These are phyloP conservation scores for Geophilus truncorum DNA, from an alignment of 2,888 invertebrate genomes.

Conservation along the genomic window DNA sequence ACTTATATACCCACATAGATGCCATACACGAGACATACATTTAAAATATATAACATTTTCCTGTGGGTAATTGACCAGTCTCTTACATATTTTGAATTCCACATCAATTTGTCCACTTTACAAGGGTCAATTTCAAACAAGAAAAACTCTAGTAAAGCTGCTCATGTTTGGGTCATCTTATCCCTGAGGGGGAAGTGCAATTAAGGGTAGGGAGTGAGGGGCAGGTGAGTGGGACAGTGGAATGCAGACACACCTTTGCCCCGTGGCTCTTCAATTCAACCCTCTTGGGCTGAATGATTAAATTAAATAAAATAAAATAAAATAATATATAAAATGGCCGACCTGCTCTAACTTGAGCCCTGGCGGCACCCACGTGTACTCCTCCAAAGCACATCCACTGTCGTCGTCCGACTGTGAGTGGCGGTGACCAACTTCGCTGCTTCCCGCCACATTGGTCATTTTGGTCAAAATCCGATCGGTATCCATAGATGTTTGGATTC, in stretches of 20 bases:
- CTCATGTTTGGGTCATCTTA: not conserved
- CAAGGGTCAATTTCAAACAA: not conserved
- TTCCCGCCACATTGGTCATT: conserved; percentile 41
- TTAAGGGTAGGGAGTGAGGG: not conserved
- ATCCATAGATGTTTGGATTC: conserved; percentile 15
- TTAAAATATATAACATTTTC: too few relatives aligned
- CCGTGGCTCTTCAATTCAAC: not conserved
- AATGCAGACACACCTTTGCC: conserved; percentile 1
- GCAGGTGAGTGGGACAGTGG: not conserved
- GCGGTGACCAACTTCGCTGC: conserved; percentile 63
- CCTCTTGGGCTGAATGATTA: not conserved
- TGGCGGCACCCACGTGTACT: conserved; percentile 97
- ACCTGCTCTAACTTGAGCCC: conserved; percentile 96
- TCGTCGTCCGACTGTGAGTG: conserved; percentile 95
- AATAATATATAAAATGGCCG: conserved; percentile 41
- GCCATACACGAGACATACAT: too few relatives aligned
- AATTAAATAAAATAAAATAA: not conserved
- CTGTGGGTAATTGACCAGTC: too few relatives aligned
- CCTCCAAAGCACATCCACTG: conserved; percentile 94
- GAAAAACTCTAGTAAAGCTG: not conserved
- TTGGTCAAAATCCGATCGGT: conserved; percentile 54
- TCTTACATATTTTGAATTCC: not conserved
- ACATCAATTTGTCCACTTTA: not conserved
- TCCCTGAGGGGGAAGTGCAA: conserved; percentile 8
- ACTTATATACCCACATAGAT: too few relatives aligned